A percentile compares a stretch with the other conserved stretches of the same genome.
phyloP scores from a whole-genome alignment of 2,888 invertebrate genomes.

The Punctoribates punctum region DNA sequence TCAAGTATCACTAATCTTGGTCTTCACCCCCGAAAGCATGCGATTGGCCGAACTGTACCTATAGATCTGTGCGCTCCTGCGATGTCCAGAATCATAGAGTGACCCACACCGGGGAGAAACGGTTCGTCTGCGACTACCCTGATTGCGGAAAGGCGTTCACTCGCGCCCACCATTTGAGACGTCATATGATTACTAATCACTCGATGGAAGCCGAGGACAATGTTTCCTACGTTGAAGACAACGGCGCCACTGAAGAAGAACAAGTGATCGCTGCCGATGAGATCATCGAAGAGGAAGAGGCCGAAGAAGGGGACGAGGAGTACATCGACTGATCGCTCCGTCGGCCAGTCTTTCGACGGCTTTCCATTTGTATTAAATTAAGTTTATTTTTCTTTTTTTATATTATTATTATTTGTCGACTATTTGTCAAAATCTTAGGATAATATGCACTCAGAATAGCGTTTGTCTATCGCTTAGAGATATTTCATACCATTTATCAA shows the following conservation, averaged over 20 bases:
- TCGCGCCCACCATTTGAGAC: conserved; percentile 6
- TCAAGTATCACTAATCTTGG: no score
- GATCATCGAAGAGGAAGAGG: neutral
- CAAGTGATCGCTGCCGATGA: neutral
- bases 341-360: no score
- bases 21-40: conserved; percentile 24
- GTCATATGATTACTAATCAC: conserved; percentile 14
- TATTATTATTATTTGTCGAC: no score
- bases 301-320: neutral
- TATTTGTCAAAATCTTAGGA: no score
- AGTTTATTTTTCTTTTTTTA: no score
- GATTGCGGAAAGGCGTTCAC: conserved; percentile 26
- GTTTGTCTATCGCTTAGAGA: no score
- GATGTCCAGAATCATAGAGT: conserved; percentile 33
- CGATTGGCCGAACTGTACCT: conserved; percentile 40
- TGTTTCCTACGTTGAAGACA: neutral
- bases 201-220: neutral
- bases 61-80: conserved; percentile 24
- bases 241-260: neutral
- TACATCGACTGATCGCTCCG: neutral
- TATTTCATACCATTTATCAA: no score
- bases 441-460: no score
- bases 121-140: conserved; percentile 27
- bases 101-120: conserved; percentile 38
- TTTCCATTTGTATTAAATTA: no score